A percentile compares a stretch with the other conserved stretches of the same genome.
phyloP scores from a whole-genome alignment of 2,113 vertebrate genomes.

The Apodemus speciosus region DNA sequence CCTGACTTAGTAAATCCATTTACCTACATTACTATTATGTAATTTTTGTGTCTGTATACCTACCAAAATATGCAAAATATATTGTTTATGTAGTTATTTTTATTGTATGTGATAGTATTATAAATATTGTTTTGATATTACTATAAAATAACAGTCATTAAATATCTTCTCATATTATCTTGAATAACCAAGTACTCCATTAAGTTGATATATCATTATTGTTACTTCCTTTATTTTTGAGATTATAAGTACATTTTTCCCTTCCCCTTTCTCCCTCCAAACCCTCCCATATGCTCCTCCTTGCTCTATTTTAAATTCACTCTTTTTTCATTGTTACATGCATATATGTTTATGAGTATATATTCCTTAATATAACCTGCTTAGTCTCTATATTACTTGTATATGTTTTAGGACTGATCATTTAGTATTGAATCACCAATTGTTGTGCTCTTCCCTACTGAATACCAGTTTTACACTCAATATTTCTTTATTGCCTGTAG shows the following conservation, averaged over 20 bases:
- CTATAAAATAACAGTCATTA: background rate
- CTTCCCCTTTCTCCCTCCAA: background rate
- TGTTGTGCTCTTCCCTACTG: too few species aligned
- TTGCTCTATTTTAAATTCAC: background rate
- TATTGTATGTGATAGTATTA: background rate
- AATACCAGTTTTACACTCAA: background rate
- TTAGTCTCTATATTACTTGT: background rate
- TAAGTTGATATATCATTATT: background rate
- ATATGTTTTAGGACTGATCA: background rate
- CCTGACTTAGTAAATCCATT: background rate
- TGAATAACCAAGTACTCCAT: slow-evolving; percentile 11
- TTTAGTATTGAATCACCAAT: background rate
- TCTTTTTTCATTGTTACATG: background rate
- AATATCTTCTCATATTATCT: background rate
- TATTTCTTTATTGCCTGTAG: background rate
- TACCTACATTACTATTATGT: background rate
- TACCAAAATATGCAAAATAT: background rate
- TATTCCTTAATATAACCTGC: background rate
- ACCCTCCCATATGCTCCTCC: background rate
- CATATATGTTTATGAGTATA: background rate
- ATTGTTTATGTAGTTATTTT: slow-evolving; percentile 16
- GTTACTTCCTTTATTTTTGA: background rate
- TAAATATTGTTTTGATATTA: background rate
- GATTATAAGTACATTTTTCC: background rate
- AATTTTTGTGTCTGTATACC: background rate